These are phyloP conservation scores for Seira sanloemensis DNA, from an alignment of 2,888 invertebrate genomes.

Conservation along the genomic window DNA sequence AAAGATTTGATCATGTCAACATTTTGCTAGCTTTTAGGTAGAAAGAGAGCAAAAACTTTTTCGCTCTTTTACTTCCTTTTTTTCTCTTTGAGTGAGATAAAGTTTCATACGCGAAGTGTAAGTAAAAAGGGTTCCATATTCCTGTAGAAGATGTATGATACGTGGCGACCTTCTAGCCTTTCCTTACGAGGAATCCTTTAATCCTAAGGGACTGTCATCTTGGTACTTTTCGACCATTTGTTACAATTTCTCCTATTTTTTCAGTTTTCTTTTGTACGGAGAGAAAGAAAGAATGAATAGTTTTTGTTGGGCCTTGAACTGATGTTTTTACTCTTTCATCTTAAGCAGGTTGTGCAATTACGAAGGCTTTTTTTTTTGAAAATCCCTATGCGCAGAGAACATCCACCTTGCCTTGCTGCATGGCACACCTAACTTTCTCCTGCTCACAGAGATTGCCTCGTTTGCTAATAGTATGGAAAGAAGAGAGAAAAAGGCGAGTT, in stretches of 20 bases:
- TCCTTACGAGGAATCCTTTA: conserved; percentile 38
- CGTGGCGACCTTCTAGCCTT: conserved; percentile 48
- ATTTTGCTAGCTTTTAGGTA: no score
- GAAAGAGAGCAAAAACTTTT: no score
- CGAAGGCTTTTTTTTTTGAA: background rate
- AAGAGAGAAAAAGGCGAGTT: background rate
- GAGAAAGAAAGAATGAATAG: background rate
- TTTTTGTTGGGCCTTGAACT: background rate
- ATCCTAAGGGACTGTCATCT: conserved; percentile 52
- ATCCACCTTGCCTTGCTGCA: background rate
- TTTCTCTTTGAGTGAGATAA: background rate
- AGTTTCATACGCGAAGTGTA: background rate
- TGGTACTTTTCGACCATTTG: conserved; percentile 43
- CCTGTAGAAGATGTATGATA: conserved; percentile 27
- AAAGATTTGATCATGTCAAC: no score
- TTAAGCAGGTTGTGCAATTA: background rate
- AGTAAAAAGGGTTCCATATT: no score
- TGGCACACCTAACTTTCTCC: background rate
- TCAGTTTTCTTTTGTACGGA: background rate
- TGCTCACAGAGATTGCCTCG: background rate
- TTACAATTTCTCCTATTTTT: conserved; percentile 24
- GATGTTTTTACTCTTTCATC: background rate
- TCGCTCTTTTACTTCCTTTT: background rate
- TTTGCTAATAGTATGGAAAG: background rate
- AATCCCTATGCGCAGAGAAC: background rate